Percentiles rank a stretch among this genome's conserved stretches.
Evolutionary conservation across 2,113 vertebrate species (phyloP).

Genomic region (Hippocampus comes): DNA sequence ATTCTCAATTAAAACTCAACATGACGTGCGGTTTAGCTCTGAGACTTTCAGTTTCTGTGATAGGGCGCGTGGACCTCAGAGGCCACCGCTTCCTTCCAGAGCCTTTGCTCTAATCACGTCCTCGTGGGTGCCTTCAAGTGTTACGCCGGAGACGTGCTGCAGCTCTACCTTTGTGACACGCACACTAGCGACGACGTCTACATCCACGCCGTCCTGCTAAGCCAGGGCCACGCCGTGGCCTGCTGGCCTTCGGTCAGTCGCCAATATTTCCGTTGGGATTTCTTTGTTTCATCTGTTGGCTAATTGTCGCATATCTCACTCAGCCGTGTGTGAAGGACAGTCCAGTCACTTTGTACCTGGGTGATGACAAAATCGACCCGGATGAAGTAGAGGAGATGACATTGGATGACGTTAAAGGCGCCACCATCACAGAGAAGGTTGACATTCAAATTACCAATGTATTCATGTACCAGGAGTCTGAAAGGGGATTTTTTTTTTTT

Average conservation of each 20-base stretch:
- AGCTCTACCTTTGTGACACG: slow-evolving; percentile 88
- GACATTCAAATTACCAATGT: not conserved
- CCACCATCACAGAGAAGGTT: not conserved
- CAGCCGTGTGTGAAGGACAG: slow-evolving; percentile 74
- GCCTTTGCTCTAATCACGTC: slow-evolving; percentile 74
- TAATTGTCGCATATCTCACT: not conserved
- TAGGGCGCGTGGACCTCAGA: slow-evolving; percentile 79
- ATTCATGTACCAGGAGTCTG: not conserved
- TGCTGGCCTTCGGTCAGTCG: slow-evolving; percentile 54
- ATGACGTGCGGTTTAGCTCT: not conserved
- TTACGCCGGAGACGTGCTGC: slow-evolving; percentile 78
- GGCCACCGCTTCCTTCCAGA: slow-evolving; percentile 76
- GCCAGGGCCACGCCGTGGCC: slow-evolving; percentile 73
- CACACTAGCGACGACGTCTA: slow-evolving; percentile 80
- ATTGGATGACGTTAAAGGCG: slow-evolving; percentile 8
- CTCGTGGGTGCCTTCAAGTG: slow-evolving; percentile 81
- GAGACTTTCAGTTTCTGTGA: not conserved
- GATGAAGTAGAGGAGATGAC: slow-evolving; percentile 9
- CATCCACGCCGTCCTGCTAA: slow-evolving; percentile 75
- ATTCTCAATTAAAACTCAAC: not conserved
- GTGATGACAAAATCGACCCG: slow-evolving; percentile 47
- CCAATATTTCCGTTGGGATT: not conserved
- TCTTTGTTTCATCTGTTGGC: not conserved
- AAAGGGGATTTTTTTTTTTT: not conserved
- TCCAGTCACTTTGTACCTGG: slow-evolving; percentile 77